Evolutionary conservation across 2,797 vertebrate genomes (phyloP).

Genomic region (Sebastes miniatus): DNA sequence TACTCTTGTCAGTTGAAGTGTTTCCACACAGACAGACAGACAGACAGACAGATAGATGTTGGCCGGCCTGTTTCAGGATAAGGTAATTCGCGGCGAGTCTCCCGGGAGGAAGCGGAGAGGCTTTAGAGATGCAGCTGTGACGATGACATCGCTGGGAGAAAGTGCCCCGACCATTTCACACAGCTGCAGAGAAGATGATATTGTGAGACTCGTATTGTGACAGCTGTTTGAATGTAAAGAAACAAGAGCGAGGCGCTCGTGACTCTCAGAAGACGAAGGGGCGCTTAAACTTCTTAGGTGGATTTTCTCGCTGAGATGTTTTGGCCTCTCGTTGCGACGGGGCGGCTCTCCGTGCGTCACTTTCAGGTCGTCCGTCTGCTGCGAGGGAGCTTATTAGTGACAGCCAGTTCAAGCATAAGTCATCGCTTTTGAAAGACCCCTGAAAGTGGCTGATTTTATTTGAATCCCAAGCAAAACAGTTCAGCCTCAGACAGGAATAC

Average conservation of each 20-base stretch:
- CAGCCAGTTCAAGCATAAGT: neutral
- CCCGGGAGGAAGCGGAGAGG: slow-evolving; percentile 56
- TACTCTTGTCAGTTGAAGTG: neutral
- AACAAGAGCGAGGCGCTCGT: neutral
- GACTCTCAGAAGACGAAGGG: slow-evolving; percentile 17
- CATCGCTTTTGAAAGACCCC: neutral
- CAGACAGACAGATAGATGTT: slow-evolving; percentile 8
- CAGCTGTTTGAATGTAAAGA: slow-evolving; percentile 46
- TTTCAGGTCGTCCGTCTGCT: slow-evolving; percentile 7
- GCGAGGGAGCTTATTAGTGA: slow-evolving; percentile 1
- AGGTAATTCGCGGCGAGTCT: slow-evolving; percentile 43
- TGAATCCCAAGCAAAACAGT: slow-evolving; percentile 2
- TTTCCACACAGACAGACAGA: slow-evolving; percentile 4
- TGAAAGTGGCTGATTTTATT: slow-evolving; percentile 22
- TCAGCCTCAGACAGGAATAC: neutral
- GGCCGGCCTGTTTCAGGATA: slow-evolving; percentile 40
- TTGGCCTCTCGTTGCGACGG: neutral
- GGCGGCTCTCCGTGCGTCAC: neutral
- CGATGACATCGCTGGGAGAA: slow-evolving; percentile 62
- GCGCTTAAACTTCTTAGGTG: slow-evolving; percentile 45
- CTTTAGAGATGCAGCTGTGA: slow-evolving; percentile 74
- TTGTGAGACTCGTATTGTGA: slow-evolving; percentile 33
- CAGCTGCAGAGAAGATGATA: slow-evolving; percentile 64
- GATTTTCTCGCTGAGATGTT: slow-evolving; percentile 39
- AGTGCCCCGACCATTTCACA: slow-evolving; percentile 54